Conservation (phyloP, 2,888 invertebrate species). For the Matsumyia berberina region DNA sequence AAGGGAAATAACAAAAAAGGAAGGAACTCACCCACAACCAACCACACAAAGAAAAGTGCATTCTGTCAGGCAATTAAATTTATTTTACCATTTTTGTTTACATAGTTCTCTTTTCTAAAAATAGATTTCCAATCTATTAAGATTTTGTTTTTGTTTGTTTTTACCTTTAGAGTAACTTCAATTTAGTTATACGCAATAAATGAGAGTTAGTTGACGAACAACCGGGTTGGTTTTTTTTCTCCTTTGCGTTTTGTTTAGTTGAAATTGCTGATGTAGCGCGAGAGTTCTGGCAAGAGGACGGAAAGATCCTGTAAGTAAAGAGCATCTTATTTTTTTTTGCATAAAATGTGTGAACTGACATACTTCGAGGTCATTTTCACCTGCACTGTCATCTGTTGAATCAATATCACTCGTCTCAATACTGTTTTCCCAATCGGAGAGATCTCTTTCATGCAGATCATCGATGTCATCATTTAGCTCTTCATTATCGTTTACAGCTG, state of each 20-base stretch:
- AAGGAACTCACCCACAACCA: constrained; percentile 1
- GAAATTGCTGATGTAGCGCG: constrained; percentile 86
- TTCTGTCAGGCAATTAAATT: constrained; percentile 54
- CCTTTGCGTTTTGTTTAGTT: constrained; percentile 78
- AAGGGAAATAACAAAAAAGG: background rate
- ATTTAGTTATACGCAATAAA: constrained; percentile 52
- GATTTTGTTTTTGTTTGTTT: constrained; percentile 16
- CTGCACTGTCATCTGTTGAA: constrained; percentile 86
- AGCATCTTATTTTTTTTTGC: background rate
- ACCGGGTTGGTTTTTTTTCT: constrained; percentile 5
- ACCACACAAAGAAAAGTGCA: constrained; percentile 35
- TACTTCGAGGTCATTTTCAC: constrained; percentile 86
- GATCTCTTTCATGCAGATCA: constrained; percentile 79
- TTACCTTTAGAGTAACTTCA: constrained; percentile 37
- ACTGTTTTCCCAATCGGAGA: constrained; percentile 87
- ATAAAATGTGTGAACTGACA: constrained; percentile 40
- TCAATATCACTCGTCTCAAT: constrained; percentile 87
- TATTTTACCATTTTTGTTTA: constrained; percentile 47
- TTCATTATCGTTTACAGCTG: constrained; percentile 46
- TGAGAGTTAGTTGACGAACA: constrained; percentile 28
- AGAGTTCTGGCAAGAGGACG: constrained; percentile 86
- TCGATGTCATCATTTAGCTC: constrained; percentile 56
- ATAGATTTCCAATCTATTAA: constrained; percentile 25
- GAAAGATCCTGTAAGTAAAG: constrained; percentile 85
- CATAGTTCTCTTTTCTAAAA: constrained; percentile 4